Percentiles rank a stretch among this genome's conserved stretches.
Evolutionary conservation across 1,140 invertebrate genomes (phyloP).

Genomic region (Drosophila suzukii): DNA sequence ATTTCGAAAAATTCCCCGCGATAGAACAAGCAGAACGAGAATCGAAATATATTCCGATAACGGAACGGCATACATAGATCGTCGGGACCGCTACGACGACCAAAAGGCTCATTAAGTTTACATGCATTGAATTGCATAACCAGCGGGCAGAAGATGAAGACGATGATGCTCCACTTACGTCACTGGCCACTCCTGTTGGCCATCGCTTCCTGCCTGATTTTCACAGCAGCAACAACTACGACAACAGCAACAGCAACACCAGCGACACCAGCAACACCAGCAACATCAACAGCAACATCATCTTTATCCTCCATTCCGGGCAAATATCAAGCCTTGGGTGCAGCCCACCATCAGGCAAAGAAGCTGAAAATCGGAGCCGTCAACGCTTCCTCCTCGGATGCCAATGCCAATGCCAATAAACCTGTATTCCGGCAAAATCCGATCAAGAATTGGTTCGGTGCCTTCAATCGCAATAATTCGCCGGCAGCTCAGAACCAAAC

Average conservation of each 20-base stretch:
- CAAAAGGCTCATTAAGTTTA: constrained; percentile 57
- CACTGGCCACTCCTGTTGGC: constrained; percentile 75
- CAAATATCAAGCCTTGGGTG: constrained; percentile 79
- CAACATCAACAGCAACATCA: constrained; percentile 33
- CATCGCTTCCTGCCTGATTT: constrained; percentile 71
- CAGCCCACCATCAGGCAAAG: constrained; percentile 67
- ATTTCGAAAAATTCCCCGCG: constrained; percentile 17
- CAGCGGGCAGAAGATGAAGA: constrained; percentile 43
- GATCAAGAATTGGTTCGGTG: constrained; percentile 84
- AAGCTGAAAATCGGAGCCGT: constrained; percentile 58
- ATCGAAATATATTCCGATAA: constrained; percentile 43
- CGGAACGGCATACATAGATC: constrained; percentile 19
- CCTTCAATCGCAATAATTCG: constrained; percentile 82
- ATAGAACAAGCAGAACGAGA: constrained; percentile 27
- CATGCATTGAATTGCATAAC: constrained; percentile 70
- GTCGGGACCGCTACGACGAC: constrained; percentile 17
- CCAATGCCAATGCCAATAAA: constrained; percentile 56
- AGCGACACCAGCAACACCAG: constrained; percentile 10
- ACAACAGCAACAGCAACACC: constrained; percentile 27
- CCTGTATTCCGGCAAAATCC: constrained; percentile 82
- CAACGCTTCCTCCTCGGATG: constrained; percentile 31
- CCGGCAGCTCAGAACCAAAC: constrained; percentile 75
- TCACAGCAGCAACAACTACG: constrained; percentile 7
- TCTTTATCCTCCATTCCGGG: constrained; percentile 71
- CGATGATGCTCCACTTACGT: constrained; percentile 79